A percentile compares a stretch with the other conserved stretches of the same genome.
Evolutionary conservation across 2,113 vertebrate genomes (phyloP).

Genomic region (Odocoileus hemionus): DNA sequence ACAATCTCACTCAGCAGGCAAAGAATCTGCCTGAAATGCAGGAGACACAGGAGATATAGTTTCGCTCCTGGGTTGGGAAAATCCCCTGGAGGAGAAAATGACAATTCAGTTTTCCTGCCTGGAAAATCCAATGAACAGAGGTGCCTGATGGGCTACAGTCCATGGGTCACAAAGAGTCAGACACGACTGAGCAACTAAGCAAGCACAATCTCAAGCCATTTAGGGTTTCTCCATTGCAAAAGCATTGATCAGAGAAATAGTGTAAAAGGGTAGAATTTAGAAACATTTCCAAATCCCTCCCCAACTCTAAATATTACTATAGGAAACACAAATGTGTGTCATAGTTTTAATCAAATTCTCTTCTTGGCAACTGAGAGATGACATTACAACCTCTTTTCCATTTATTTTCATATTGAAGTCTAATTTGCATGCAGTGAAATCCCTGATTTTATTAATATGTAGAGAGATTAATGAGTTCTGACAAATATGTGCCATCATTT

Average conservation of each 20-base stretch:
- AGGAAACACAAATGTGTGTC: neutral
- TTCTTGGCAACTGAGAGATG: neutral
- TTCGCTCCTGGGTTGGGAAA: neutral
- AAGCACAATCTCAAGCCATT: neutral
- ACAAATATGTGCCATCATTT: neutral
- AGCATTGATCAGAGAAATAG: neutral
- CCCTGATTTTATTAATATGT: neutral
- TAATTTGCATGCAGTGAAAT: neutral
- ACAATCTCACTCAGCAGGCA: neutral
- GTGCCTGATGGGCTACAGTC: neutral
- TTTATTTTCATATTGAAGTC: neutral
- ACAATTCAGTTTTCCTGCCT: neutral
- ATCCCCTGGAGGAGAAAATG: neutral
- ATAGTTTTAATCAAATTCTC: neutral
- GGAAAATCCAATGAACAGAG: neutral
- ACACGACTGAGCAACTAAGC: neutral
- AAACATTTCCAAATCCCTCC: neutral
- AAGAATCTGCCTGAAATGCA: neutral
- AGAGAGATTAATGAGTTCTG: neutral
- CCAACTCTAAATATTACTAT: neutral
- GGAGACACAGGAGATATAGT: neutral
- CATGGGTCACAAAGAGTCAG: neutral
- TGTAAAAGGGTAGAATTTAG: neutral
- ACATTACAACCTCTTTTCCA: neutral
- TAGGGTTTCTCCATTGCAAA: neutral